Conservation (phyloP, 2,888 invertebrate species). For the Tillus elongatus region DNA sequence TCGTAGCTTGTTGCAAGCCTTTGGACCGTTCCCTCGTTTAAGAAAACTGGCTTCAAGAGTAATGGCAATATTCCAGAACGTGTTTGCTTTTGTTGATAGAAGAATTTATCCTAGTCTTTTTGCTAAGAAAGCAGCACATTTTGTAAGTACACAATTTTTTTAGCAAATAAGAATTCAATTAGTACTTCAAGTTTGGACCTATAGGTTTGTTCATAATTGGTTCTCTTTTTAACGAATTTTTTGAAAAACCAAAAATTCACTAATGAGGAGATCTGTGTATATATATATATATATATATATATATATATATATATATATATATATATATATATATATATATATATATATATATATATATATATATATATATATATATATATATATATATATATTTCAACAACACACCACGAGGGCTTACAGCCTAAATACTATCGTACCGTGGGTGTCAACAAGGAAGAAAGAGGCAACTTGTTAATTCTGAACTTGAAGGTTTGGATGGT, state of each 20-base stretch:
- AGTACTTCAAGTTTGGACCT: too few relatives aligned
- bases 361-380: neutral
- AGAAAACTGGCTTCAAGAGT: conserved; percentile 58
- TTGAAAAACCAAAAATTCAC: neutral
- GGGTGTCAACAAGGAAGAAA: too few relatives aligned
- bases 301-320: conserved; percentile 11
- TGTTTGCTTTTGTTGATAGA: conserved; percentile 53
- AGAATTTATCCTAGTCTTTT: conserved; percentile 56
- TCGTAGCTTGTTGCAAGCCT: conserved; percentile 47
- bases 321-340: conserved; percentile 8
- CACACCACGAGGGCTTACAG: too few relatives aligned
- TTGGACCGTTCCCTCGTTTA: conserved; percentile 53
- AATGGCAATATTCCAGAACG: conserved; percentile 50
- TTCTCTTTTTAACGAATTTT: too few relatives aligned
- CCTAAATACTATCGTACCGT: too few relatives aligned
- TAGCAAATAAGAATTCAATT: too few relatives aligned
- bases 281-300: conserved; percentile 8
- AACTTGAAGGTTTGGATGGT: too few relatives aligned
- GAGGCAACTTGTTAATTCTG: too few relatives aligned
- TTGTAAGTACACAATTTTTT: conserved; percentile 40
- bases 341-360: conserved; percentile 8
- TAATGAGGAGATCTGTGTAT: too few relatives aligned
- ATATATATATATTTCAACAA: too few relatives aligned
- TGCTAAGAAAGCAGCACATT: conserved; percentile 52
- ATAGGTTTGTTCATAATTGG: too few relatives aligned